These are phyloP conservation scores for Sitodiplosis mosellana DNA, from an alignment of 1,140 invertebrate species.

Conservation along the genomic window DNA sequence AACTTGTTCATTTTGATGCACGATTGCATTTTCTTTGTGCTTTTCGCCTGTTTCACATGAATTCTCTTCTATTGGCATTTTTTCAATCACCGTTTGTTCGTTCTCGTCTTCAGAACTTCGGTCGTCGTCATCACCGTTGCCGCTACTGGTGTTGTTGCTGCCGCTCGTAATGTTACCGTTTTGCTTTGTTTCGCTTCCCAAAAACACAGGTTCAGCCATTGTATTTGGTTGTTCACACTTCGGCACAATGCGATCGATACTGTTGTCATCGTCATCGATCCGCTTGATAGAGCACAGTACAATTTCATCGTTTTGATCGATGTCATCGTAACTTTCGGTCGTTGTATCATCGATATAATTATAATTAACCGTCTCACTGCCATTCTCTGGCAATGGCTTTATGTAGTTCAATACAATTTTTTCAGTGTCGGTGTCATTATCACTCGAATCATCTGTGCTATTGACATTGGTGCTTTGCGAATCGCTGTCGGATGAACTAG, in stretches of 20 bases:
- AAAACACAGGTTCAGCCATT: background rate
- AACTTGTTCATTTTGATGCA: background rate
- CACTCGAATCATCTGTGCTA: conserved; percentile 29
- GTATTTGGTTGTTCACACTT: conserved; percentile 3
- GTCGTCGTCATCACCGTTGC: background rate
- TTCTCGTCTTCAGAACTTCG: conserved; percentile 2
- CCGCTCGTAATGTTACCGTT: background rate
- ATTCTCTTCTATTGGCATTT: conserved; percentile 1
- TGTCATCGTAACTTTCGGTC: background rate
- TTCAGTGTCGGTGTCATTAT: conserved; percentile 32
- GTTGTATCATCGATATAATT: conserved; percentile 2
- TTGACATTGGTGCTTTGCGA: conserved; percentile 27
- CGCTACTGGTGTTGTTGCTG: conserved; percentile 1
- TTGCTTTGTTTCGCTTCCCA: background rate
- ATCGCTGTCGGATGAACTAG: conserved; percentile 41
- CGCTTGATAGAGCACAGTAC: background rate
- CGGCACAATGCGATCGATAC: conserved; percentile 5
- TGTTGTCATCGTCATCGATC: conserved; percentile 5
- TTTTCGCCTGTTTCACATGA: conserved; percentile 2
- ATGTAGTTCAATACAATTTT: conserved; percentile 25
- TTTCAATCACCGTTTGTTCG: background rate
- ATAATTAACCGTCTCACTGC: background rate
- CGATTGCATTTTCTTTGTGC: conserved; percentile 3
- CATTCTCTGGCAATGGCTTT: conserved; percentile 16
- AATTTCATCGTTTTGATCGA: background rate